These are phyloP conservation scores for Pithys albifrons DNA, from an alignment of 2,113 vertebrate species.

Conservation along the genomic window DNA sequence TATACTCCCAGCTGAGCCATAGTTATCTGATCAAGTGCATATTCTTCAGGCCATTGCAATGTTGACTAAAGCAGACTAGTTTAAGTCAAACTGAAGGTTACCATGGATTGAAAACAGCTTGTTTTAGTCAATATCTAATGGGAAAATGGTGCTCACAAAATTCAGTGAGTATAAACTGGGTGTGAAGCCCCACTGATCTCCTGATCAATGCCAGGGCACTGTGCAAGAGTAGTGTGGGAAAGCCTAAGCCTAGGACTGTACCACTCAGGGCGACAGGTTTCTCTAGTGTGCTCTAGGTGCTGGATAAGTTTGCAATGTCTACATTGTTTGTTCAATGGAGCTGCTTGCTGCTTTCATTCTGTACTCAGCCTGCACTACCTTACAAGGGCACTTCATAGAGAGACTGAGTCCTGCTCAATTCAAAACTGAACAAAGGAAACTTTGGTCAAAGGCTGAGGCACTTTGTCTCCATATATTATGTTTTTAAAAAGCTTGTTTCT, in stretches of 20 bases:
- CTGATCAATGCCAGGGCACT: background rate
- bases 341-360: background rate
- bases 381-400: rapidly evolving
- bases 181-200: background rate
- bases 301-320: background rate
- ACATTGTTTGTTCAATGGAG: rapidly evolving
- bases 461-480: background rate
- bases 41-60: background rate
- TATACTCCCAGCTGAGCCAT: background rate
- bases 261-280: background rate
- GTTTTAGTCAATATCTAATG: background rate
- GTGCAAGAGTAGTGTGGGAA: background rate
- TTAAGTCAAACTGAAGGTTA: background rate
- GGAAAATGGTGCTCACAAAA: background rate
- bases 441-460: background rate
- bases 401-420: background rate
- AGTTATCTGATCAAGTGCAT: background rate
- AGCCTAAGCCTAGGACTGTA: background rate
- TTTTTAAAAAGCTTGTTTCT: background rate
- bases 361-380: background rate
- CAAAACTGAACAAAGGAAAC: background rate
- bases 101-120: background rate
- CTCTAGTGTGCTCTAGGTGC: background rate
- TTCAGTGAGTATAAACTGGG: background rate
- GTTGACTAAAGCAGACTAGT: background rate